Evolutionary conservation across 2,113 vertebrate species (phyloP).

Genomic region (Morone saxatilis): DNA sequence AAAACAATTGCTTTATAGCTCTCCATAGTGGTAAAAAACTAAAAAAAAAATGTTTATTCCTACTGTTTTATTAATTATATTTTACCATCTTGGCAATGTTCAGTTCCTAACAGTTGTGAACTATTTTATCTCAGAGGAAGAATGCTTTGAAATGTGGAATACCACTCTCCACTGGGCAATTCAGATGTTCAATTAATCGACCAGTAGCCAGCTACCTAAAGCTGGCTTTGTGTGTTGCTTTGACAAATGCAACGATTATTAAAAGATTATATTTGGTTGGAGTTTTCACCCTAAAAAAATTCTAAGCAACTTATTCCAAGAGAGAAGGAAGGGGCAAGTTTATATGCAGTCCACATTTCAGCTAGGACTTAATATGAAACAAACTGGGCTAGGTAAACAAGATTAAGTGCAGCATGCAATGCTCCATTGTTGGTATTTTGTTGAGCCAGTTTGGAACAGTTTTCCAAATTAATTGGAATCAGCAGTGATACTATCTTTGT

Average conservation of each 20-base stretch:
- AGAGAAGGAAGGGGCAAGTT: neutral
- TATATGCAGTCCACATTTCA: slow-evolving; percentile 17
- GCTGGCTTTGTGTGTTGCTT: neutral
- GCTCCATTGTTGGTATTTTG: slow-evolving; percentile 21
- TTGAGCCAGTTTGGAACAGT: neutral
- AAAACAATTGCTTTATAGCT: too few relatives aligned
- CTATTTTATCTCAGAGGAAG: neutral
- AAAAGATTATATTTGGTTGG: neutral
- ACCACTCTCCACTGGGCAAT: neutral
- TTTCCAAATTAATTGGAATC: slow-evolving; percentile 7
- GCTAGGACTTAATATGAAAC: neutral
- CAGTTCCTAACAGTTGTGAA: neutral
- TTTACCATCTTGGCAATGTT: neutral
- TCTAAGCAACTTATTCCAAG: neutral
- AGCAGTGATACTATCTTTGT: neutral
- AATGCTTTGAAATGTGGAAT: neutral
- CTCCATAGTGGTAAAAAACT: too few relatives aligned
- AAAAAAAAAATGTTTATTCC: too few relatives aligned
- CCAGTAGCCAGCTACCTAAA: slow-evolving; percentile 9
- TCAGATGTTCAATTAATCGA: neutral
- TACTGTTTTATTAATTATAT: neutral
- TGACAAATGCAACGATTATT: neutral
- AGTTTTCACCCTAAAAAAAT: neutral
- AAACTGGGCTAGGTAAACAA: neutral
- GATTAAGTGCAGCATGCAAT: neutral